Evolutionary conservation across 2,113 vertebrate species (phyloP).

Genomic region (Neogale vison): DNA sequence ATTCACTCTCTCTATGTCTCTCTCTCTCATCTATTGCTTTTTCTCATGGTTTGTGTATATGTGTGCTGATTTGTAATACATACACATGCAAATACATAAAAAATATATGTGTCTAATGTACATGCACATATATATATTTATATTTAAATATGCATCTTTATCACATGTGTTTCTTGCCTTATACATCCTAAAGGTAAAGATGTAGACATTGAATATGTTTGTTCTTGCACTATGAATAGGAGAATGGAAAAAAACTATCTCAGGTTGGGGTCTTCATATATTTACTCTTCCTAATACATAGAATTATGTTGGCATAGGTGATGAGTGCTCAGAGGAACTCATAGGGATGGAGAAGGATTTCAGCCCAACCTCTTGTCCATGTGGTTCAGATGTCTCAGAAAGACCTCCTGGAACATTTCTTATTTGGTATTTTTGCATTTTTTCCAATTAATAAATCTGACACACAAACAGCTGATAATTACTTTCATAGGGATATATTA

Average conservation of each 20-base stretch:
- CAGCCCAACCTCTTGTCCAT: neutral
- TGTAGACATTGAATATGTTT: too few species aligned
- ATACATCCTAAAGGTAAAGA: neutral
- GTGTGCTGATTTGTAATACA: neutral
- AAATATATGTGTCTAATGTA: neutral
- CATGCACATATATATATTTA: neutral
- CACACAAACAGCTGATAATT: neutral
- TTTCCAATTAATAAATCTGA: neutral
- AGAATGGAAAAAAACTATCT: neutral
- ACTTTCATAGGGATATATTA: neutral
- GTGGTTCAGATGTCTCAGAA: neutral
- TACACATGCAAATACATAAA: neutral
- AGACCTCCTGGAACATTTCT: neutral
- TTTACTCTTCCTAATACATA: neutral
- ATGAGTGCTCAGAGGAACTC: neutral
- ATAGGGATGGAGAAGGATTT: neutral
- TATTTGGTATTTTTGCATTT: neutral
- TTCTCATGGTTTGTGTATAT: neutral
- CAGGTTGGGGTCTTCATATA: neutral
- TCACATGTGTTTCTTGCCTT: neutral
- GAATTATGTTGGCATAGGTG: neutral
- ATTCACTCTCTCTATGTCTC: neutral
- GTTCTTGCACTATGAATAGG: neutral
- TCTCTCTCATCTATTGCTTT: neutral
- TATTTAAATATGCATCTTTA: neutral